phyloP scores from a whole-genome alignment of 2,113 vertebrate genomes.

The Corythaixoides concolor region DNA sequence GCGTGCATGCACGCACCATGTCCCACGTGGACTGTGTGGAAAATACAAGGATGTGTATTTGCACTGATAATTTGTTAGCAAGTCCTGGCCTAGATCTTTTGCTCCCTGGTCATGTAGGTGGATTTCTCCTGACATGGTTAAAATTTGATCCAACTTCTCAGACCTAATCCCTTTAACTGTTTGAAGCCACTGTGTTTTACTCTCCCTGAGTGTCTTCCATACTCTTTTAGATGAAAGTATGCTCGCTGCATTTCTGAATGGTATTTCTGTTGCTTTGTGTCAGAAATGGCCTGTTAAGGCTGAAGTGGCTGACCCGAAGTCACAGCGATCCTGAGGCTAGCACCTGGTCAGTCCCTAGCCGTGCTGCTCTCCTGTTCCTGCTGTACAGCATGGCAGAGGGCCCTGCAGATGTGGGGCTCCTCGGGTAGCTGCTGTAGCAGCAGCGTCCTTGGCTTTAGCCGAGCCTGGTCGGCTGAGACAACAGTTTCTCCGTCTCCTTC shows the following conservation, averaged over 20 bases:
- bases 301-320: not conserved
- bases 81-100: not conserved
- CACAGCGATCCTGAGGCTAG: not conserved
- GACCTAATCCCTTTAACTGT: not conserved
- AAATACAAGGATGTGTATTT: not conserved
- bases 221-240: not conserved
- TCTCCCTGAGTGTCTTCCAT: not conserved
- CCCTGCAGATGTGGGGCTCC: accelerated
- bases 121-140: not conserved
- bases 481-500: not conserved
- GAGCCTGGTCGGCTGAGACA: not conserved
- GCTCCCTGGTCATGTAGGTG: not conserved
- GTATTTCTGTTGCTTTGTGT: not conserved
- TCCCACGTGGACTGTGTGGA: not conserved
- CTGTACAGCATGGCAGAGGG: not conserved
- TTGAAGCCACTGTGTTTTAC: not conserved
- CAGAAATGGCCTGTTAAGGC: not conserved
- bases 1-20: not conserved
- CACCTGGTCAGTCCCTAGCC: accelerated
- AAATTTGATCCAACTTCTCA: not conserved
- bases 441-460: not conserved
- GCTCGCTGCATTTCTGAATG: not conserved
- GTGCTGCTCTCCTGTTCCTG: not conserved
- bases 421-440: not conserved
- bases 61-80: not conserved